Evolutionary conservation across 2,113 vertebrate genomes (phyloP).

Genomic region (Odontesthes bonariensis): DNA sequence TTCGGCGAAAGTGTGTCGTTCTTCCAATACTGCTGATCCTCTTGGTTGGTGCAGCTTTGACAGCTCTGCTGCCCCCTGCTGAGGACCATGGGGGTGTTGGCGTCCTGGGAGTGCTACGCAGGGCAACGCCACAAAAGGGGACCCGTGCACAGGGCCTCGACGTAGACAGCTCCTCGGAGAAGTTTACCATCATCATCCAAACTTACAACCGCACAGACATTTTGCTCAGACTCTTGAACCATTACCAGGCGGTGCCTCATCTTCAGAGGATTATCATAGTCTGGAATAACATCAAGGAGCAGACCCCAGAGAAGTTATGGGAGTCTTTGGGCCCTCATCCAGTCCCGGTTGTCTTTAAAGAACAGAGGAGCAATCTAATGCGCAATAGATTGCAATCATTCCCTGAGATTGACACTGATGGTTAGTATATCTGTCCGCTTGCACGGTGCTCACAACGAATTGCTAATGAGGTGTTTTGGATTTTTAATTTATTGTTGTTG

Average conservation of each 20-base stretch:
- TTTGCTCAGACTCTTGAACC: conserved; percentile 92
- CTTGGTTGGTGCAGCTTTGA: conserved; percentile 73
- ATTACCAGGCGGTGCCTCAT: conserved; percentile 92
- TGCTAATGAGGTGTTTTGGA: not conserved
- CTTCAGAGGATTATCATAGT: conserved; percentile 90
- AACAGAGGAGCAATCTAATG: conserved; percentile 89
- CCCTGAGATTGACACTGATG: conserved; percentile 89
- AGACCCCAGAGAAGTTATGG: conserved; percentile 88
- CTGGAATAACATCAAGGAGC: conserved; percentile 93
- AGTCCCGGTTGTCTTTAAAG: conserved; percentile 90
- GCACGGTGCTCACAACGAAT: not conserved
- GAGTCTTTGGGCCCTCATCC: conserved; percentile 91
- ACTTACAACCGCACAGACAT: conserved; percentile 94
- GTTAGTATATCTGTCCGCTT: conserved; percentile 67
- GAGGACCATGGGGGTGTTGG: conserved; percentile 46
- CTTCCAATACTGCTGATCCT: conserved; percentile 72
- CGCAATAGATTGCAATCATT: conserved; percentile 92
- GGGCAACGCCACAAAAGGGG: conserved; percentile 13
- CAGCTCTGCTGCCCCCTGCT: conserved; percentile 70
- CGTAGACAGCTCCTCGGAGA: conserved; percentile 64
- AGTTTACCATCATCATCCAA: conserved; percentile 93
- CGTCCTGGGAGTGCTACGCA: conserved; percentile 51
- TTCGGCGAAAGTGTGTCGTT: conserved; percentile 53
- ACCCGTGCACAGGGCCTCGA: not conserved
- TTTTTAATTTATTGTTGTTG: not conserved